These are phyloP conservation scores for Atractosteus spatula DNA, from an alignment of 2,113 vertebrate genomes.

Conservation along the genomic window DNA sequence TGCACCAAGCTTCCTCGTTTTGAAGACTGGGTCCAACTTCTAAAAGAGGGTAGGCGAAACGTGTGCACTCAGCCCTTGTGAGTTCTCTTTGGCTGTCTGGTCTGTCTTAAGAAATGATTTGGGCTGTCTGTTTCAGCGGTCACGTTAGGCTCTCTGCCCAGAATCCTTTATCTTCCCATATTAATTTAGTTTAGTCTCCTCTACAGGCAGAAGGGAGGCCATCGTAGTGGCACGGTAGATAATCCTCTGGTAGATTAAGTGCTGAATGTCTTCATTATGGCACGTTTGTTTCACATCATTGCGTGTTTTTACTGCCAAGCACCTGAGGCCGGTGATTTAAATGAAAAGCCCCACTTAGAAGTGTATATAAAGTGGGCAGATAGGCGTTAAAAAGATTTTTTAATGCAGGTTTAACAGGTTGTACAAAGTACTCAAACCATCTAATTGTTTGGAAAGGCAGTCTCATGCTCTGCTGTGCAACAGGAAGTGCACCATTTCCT, in stretches of 20 bases:
- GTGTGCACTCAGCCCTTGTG: too few species aligned
- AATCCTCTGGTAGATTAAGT: slow-evolving; percentile 6
- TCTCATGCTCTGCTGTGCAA: not conserved
- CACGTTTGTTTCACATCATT: not conserved
- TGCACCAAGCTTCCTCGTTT: too few species aligned
- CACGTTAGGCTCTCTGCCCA: not conserved
- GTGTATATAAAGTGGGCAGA: slow-evolving; percentile 10
- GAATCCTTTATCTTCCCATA: not conserved
- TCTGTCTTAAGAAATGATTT: too few species aligned
- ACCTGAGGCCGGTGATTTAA: not conserved
- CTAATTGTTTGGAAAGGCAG: slow-evolving; percentile 11
- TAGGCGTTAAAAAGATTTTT: not conserved
- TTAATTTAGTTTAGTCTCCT: slow-evolving; percentile 6
- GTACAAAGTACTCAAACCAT: not conserved
- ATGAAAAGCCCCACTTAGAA: slow-evolving; percentile 8
- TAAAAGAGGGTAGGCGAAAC: too few species aligned
- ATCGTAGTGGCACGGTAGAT: not conserved
- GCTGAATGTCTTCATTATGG: slow-evolving; percentile 12
- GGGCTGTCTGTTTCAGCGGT: not conserved
- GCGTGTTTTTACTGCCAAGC: slow-evolving; percentile 9
- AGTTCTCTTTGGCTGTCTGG: too few species aligned
- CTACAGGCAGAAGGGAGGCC: not conserved
- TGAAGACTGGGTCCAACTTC: too few species aligned
- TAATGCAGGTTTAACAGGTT: not conserved
- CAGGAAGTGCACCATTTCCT: too few species aligned